Conservation (phyloP, 2,797 vertebrate species). For the Crocodylus rhombifer region DNA sequence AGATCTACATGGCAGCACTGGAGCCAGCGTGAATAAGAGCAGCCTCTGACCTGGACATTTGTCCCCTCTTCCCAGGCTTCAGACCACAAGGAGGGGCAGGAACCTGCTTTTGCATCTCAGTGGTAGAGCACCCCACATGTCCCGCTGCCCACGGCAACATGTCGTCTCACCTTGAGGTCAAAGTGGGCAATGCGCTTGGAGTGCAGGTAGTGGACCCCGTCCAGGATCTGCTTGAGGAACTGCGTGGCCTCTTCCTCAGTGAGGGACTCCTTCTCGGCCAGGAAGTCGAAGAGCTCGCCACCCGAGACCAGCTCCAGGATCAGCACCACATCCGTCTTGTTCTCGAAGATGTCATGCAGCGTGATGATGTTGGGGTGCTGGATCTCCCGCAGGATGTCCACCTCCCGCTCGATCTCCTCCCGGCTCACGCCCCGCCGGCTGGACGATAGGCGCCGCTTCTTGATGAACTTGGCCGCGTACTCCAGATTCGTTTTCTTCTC, state of each 20-base stretch:
- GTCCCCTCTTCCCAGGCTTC: rapidly evolving
- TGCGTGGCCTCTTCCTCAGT: constrained; percentile 98
- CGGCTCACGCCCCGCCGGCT: constrained; percentile 96
- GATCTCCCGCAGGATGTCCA: constrained; percentile 96
- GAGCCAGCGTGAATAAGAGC: not conserved
- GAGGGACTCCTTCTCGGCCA: constrained; percentile 97
- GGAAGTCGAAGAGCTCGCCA: constrained; percentile 96
- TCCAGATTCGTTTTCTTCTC: constrained; percentile 88
- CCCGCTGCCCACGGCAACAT: not conserved
- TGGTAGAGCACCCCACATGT: not conserved
- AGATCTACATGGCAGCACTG: not conserved
- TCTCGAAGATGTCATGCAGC: constrained; percentile 97
- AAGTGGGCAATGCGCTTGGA: constrained; percentile 97
- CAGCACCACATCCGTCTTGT: constrained; percentile 97
- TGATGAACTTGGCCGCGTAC: constrained; percentile 97
- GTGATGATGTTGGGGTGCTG: constrained; percentile 99
- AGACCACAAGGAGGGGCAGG: not conserved
- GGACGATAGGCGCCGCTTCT: constrained; percentile 95
- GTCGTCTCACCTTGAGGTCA: constrained; percentile 93
- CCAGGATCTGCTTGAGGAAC: constrained; percentile 98
- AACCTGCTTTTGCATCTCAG: not conserved
- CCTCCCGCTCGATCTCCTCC: constrained; percentile 97
- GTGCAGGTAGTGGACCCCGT: constrained; percentile 96
- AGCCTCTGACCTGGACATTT: not conserved
- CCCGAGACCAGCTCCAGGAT: constrained; percentile 98